These are phyloP conservation scores for Myotis vivesi DNA, from an alignment of 2,797 vertebrate species.

Conservation along the genomic window DNA sequence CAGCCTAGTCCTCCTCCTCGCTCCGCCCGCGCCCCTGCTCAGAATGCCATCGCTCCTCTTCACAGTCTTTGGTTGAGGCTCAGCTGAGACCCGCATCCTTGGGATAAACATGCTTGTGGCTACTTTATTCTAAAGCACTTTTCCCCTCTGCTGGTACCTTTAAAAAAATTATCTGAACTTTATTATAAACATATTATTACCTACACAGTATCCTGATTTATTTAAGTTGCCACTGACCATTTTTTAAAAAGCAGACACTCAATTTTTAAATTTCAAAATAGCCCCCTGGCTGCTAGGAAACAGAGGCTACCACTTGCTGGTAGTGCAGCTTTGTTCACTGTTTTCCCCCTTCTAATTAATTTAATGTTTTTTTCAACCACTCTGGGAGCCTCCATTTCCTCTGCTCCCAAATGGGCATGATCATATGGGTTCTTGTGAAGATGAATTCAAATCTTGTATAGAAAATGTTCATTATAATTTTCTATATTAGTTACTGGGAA, in stretches of 20 bases:
- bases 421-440: not conserved
- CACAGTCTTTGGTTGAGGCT: not conserved
- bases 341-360: not conserved
- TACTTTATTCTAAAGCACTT: not conserved
- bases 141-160: not conserved
- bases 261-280: not conserved
- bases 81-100: not conserved
- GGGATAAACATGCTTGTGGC: not conserved
- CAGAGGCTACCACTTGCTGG: not conserved
- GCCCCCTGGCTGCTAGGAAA: not conserved
- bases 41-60: not conserved
- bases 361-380: not conserved
- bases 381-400: not conserved
- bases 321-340: not conserved
- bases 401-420: not conserved
- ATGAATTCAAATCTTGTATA: not conserved
- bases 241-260: not conserved
- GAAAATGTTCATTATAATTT: not conserved
- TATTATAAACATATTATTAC: not conserved
- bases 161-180: not conserved
- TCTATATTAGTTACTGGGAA: not conserved
- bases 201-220: not conserved
- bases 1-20: not conserved
- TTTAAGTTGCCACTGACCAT: not conserved
- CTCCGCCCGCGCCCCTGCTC: not conserved